A percentile compares a stretch with the other conserved stretches of the same genome.
Conservation (phyloP, 2,888 invertebrate genomes). For the Anagyrus pseudococci region DNA sequence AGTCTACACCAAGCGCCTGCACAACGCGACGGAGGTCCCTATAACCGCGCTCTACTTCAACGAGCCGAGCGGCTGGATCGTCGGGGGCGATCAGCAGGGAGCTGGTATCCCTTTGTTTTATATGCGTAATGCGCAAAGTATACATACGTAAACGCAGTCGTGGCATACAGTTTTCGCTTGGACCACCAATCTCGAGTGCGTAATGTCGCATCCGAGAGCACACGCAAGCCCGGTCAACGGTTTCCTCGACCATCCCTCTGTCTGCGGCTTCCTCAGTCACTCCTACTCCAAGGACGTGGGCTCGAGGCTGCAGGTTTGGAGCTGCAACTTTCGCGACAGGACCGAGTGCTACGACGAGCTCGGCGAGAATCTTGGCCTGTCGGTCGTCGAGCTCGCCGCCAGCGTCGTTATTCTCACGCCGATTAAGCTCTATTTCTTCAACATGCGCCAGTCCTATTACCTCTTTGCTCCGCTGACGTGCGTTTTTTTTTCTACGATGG, state of each 20-base stretch:
- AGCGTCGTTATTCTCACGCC: conserved; percentile 40
- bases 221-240: conserved; percentile 35
- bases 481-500: conserved; percentile 9
- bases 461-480: conserved; percentile 48
- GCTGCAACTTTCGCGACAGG: conserved; percentile 44
- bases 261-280: conserved; percentile 46
- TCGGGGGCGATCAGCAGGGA: conserved; percentile 46
- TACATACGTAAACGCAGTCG: too few relatives aligned
- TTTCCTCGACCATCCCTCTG: conserved; percentile 44
- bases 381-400: conserved; percentile 38
- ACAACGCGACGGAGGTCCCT: conserved; percentile 37
- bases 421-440: conserved; percentile 42
- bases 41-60: conserved; percentile 45
- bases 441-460: conserved; percentile 46
- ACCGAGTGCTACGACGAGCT: conserved; percentile 37
- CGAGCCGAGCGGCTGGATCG: conserved; percentile 43
- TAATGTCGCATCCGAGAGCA: conserved; percentile 38
- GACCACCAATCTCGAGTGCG: conserved; percentile 42
- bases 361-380: conserved; percentile 39
- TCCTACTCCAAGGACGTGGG: background rate
- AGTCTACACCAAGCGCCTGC: conserved; percentile 40
- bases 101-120: conserved; percentile 36
- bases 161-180: conserved; percentile 43
- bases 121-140: too few relatives aligned
- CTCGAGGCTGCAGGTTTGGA: conserved; percentile 46